Evolutionary conservation across 2,113 vertebrate genomes (phyloP).

Genomic region (Leptocoma aspasia): DNA sequence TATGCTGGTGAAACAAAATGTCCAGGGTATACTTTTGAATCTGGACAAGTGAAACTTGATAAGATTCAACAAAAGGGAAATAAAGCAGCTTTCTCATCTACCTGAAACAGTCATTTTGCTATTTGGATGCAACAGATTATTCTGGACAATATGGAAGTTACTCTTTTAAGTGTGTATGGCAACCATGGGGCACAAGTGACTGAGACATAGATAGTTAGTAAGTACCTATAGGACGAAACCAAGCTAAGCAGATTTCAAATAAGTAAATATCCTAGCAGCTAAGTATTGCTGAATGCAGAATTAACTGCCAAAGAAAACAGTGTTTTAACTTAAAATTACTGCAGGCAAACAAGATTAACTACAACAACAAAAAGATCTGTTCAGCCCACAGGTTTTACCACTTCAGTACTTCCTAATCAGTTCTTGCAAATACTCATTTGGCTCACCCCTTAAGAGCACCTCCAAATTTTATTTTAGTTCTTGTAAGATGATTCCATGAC

Average conservation of each 20-base stretch:
- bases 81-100: not conserved
- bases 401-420: not conserved
- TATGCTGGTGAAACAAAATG: not conserved
- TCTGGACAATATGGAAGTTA: not conserved
- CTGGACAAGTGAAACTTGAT: not conserved
- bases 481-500: not conserved
- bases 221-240: not conserved
- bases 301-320: not conserved
- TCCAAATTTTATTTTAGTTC: not conserved
- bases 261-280: not conserved
- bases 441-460: not conserved
- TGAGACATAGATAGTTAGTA: not conserved
- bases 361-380: not conserved
- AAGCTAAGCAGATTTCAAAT: not conserved
- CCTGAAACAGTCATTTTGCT: not conserved
- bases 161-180: not conserved
- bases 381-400: not conserved
- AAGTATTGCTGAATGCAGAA: not conserved
- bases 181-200: fast-evolving
- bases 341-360: not conserved
- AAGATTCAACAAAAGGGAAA: not conserved
- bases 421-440: not conserved
- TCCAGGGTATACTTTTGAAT: not conserved
- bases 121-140: not conserved
- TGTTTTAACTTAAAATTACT: not conserved